Conservation (phyloP, 2,888 invertebrate genomes). For the Archips crataeganus region DNA sequence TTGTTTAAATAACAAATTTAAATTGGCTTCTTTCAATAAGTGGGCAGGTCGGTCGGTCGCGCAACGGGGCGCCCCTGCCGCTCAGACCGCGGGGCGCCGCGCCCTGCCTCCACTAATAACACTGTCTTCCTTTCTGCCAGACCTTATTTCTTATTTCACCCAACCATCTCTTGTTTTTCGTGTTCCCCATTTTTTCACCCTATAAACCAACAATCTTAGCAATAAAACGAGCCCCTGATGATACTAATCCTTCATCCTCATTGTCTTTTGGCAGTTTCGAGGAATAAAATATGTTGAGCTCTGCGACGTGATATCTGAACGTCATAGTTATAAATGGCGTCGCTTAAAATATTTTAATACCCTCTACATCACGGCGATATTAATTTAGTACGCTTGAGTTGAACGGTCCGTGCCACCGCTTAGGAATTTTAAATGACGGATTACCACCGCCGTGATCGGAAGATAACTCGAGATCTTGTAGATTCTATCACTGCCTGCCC, state of each 20-base stretch:
- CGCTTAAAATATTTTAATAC: constrained; percentile 86
- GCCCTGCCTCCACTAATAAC: constrained; percentile 77
- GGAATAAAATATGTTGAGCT: constrained; percentile 83
- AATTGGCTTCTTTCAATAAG: constrained; percentile 81
- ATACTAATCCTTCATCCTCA: constrained; percentile 85
- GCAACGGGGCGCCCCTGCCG: constrained; percentile 73
- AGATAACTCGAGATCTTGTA: constrained; percentile 75
- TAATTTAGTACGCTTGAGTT: constrained; percentile 84
- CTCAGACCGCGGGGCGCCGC: constrained; percentile 84
- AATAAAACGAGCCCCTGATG: constrained; percentile 82
- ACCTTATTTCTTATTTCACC: constrained; percentile 82
- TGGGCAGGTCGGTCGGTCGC: constrained; percentile 60
- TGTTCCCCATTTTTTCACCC: constrained; percentile 68
- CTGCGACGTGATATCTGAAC: constrained; percentile 82
- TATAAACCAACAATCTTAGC: constrained; percentile 73
- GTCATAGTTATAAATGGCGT: constrained; percentile 84
- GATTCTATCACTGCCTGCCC: constrained; percentile 68
- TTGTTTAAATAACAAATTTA: constrained; percentile 80
- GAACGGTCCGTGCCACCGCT: constrained; percentile 79
- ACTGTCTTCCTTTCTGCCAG: constrained; percentile 81
- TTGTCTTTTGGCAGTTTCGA: constrained; percentile 86
- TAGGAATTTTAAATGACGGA: constrained; percentile 84
- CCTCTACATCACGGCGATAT: constrained; percentile 83
- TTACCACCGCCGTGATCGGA: constrained; percentile 78
- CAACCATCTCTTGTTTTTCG: constrained; percentile 79